Base-by-base conservation (phyloP, 2,113 vertebrate species). In the Festucalex cinctus region DNA sequence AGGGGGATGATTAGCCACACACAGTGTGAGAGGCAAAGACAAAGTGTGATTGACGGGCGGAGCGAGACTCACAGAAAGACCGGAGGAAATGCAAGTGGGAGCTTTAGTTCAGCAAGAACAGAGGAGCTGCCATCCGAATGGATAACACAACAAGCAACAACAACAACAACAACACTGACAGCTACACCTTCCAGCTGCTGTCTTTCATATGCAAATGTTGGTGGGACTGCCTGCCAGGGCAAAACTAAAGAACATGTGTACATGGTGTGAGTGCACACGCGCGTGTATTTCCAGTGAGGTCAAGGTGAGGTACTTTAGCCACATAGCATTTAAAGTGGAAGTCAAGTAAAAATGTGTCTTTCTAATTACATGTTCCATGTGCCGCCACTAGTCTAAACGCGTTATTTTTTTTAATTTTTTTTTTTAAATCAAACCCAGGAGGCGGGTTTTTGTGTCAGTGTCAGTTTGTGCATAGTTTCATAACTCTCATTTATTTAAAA, bases 181-280 rank as follows among this genome's bases (percentile, higher is more conserved):
- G 80, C 63, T 75, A 83, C 76, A 81, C 75, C 68, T 78, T 84
- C 83, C 83, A 86, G 82, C 83, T 86, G 85, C 80, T 80, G 68
- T 53, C 84, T 89, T 91, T 90, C 86, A 91, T 90, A 89, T 90
- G 87, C 84, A 83, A 88, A 91, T 89, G 70, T 58, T 70, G 71
- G n/a, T 84, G 80, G 83, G 84, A 86, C 71, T 65, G 76, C 49
- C 76, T 88, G 80, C 80, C 85, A 86, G 66, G 65, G 68, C 70
- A 61, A 70, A 74, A 61, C 73, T 51, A 73, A 74, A 56, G 61
- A 43, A 60, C 49, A 65, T 63, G 14, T 73, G 3, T 22, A 24
- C 0, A 7, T 51, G 5, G 13, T 14, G 43, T 44, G 43, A 17
- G 43, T 17, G 14, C 13, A 14, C 65, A 46, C 67, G 36, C 66